Percentiles rank a stretch among this genome's conserved stretches.
These are phyloP conservation scores for Steinernema hermaphroditum DNA, from an alignment of 2,888 invertebrate species.

Conservation along the genomic window DNA sequence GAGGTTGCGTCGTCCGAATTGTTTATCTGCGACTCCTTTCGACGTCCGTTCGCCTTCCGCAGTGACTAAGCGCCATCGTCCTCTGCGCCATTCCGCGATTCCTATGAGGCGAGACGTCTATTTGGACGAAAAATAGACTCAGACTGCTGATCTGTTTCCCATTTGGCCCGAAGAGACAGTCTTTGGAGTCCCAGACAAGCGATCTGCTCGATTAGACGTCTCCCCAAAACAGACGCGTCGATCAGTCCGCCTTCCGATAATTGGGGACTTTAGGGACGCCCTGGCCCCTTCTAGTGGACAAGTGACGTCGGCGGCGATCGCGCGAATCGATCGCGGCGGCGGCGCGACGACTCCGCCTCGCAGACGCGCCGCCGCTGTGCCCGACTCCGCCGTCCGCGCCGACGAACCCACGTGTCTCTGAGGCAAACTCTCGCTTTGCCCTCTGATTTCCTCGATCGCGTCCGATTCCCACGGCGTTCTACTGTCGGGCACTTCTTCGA, in stretches of 20 bases:
- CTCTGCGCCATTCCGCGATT: too few relatives aligned
- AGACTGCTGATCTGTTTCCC: too few relatives aligned
- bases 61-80: too few relatives aligned
- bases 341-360: background rate
- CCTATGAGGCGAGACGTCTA: too few relatives aligned
- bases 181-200: too few relatives aligned
- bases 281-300: too few relatives aligned
- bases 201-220: too few relatives aligned
- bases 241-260: too few relatives aligned
- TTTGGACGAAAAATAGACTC: too few relatives aligned
- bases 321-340: conserved; percentile 6
- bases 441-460: background rate
- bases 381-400: background rate
- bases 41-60: background rate
- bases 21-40: background rate
- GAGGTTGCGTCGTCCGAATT: conserved; percentile 2
- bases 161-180: too few relatives aligned
- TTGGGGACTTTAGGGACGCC: too few relatives aligned
- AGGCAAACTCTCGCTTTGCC: background rate
- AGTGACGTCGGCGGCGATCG: background rate
- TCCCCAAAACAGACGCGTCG: too few relatives aligned
- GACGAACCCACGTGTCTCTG: conserved; percentile 21
- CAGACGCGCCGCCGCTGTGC: background rate
- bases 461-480: background rate
- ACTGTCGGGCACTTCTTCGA: background rate